Base-by-base conservation (phyloP, 2,797 vertebrate genomes). In the Natrix natrix region DNA sequence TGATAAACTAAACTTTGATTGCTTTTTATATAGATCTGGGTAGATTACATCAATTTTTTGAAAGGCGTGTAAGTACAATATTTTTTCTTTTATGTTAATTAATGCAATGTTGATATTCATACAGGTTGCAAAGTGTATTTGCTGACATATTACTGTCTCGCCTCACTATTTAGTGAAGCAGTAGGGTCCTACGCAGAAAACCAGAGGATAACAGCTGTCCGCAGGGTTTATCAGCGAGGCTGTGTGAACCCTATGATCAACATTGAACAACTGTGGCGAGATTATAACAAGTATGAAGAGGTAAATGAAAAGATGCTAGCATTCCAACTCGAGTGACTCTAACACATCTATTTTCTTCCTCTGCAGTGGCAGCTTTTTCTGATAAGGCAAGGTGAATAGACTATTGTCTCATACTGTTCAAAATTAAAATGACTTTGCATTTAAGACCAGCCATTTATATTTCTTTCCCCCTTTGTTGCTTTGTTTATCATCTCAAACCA, bases 221-320 rank as follows among this genome's bases (percentile, higher is more conserved):
- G 99, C 94, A 98, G 99, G 94, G 99, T 99, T 93, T 99, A 99
- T 97, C 99, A 99, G 97, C 98, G 99, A 95, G 99, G 99, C 90
- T 99, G 99, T 74, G 99, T 99, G 95, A 99, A 99, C 97, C 99
- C 99, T 93, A 99, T 99, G 99, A 99, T 99, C 97, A 99, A 99
- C 97, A 99, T 99, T 83, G 99, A 99, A 94, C 99, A 99, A 95
- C 98, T 99, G 89, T 99, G 99, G 99, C 98, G 99, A 97, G 99
- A 99, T 98, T 99, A 99, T 98, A 99, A 99, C 98, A 99, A 99
- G 97, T 99, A 99, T 52, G 99, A 99, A 97, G 99, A 99, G 98
- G 99, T 98, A 98, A 98, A 56, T 96, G 93, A 90, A 95, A 92
- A 55, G 96, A 97, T 91, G 69, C 13, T 63, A 52, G 16, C 14